These are phyloP conservation scores for Hermodice carunculata DNA, from an alignment of 2,888 invertebrate genomes.

Conservation along the genomic window DNA sequence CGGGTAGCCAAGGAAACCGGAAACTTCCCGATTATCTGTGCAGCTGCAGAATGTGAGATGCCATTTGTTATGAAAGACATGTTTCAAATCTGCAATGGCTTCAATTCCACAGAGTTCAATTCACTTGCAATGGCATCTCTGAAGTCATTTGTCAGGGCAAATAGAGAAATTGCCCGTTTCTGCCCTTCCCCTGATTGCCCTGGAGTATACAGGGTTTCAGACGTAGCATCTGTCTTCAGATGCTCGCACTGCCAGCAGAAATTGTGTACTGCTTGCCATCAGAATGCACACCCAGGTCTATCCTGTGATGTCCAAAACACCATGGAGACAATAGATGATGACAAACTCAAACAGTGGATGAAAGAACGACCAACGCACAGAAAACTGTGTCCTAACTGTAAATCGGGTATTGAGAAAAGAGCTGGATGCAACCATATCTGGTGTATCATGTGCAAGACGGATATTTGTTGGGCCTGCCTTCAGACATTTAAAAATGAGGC, in stretches of 20 bases:
- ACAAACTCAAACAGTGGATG: too few relatives aligned
- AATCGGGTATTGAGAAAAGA: too few relatives aligned
- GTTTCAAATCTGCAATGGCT: neutral
- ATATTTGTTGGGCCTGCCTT: too few relatives aligned
- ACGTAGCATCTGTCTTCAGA: constrained; percentile 4
- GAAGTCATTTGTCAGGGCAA: constrained; percentile 6
- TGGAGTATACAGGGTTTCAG: constrained; percentile 5
- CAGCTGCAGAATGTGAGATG: neutral
- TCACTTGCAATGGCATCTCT: neutral
- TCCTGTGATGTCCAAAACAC: constrained; percentile 9
- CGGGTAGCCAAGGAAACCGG: too few relatives aligned
- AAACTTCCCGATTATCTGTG: too few relatives aligned
- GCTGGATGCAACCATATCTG: too few relatives aligned
- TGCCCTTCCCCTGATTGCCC: constrained; percentile 9
- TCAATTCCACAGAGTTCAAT: neutral
- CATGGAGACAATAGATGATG: constrained; percentile 9
- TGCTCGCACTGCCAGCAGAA: constrained; percentile 5
- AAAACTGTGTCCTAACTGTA: too few relatives aligned
- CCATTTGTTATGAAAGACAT: constrained; percentile 2
- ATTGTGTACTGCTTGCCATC: constrained; percentile 7
- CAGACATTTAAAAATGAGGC: too few relatives aligned
- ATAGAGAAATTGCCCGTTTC: neutral
- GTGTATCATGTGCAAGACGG: too few relatives aligned
- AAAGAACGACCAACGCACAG: too few relatives aligned
- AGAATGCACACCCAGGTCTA: neutral